Conservation (phyloP, 2,888 invertebrate genomes). For the Nymphalis urticae region DNA sequence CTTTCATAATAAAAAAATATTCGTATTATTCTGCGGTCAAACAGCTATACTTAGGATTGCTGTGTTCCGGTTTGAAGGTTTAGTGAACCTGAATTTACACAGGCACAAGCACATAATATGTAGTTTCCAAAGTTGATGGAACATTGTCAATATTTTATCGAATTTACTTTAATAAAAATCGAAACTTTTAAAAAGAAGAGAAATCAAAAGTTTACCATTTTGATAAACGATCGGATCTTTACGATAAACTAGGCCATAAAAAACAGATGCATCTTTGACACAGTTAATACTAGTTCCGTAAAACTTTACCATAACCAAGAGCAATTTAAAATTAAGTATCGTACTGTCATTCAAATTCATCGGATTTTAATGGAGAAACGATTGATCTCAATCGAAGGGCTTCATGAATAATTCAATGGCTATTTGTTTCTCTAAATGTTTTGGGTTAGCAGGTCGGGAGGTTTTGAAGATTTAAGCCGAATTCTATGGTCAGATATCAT, state of each 20-base stretch:
- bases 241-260: slow-evolving; percentile 5
- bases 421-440: slow-evolving; percentile 29
- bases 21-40: too few relatives aligned
- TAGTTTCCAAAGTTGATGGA: too few relatives aligned
- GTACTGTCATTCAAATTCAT: slow-evolving; percentile 26
- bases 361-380: slow-evolving; percentile 27
- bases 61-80: too few relatives aligned
- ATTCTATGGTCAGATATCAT: slow-evolving; percentile 2
- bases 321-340: slow-evolving; percentile 18
- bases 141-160: not conserved
- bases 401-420: slow-evolving; percentile 36
- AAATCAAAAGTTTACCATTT: slow-evolving; percentile 34
- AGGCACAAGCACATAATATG: too few relatives aligned
- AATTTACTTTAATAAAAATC: not conserved
- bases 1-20: too few relatives aligned
- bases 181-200: slow-evolving; percentile 20
- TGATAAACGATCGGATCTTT: not conserved
- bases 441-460: slow-evolving; percentile 25
- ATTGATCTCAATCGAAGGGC: slow-evolving; percentile 30
- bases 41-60: too few relatives aligned
- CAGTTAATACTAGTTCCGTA: slow-evolving; percentile 12
- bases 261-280: slow-evolving; percentile 11
- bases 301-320: slow-evolving; percentile 16
- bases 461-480: not conserved
- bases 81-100: too few relatives aligned